Conservation (phyloP, 2,888 invertebrate species). For the Brachyopa scutellaris region DNA sequence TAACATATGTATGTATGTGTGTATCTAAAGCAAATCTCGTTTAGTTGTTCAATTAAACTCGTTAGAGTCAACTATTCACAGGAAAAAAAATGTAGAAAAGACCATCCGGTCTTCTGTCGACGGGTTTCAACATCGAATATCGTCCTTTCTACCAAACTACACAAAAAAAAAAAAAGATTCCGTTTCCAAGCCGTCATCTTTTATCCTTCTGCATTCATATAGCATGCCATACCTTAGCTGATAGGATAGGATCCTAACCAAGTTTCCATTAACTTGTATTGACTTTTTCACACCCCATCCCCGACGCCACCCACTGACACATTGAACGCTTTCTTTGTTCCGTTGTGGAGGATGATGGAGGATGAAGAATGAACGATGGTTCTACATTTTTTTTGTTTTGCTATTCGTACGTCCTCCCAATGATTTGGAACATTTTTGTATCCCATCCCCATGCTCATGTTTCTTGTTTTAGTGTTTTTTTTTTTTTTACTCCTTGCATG, state of each 20-base stretch:
- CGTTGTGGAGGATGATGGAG: slow-evolving; percentile 3
- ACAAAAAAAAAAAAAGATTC: not conserved
- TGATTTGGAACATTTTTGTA: slow-evolving; percentile 38
- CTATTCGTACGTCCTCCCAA: not conserved
- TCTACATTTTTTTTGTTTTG: slow-evolving; percentile 3
- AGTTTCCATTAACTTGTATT: slow-evolving; percentile 65
- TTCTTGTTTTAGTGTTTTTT: slow-evolving; percentile 22
- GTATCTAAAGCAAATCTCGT: slow-evolving; percentile 49
- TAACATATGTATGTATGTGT: not conserved
- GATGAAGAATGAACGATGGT: slow-evolving; percentile 41
- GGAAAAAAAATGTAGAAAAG: slow-evolving; percentile 1
- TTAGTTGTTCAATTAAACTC: slow-evolving; percentile 66
- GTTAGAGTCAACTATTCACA: slow-evolving; percentile 47
- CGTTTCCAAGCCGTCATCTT: slow-evolving; percentile 39
- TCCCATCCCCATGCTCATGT: slow-evolving; percentile 18
- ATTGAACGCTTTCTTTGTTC: slow-evolving; percentile 34
- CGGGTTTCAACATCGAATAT: slow-evolving; percentile 30
- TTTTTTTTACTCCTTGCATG: not conserved
- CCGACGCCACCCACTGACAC: too few relatives aligned
- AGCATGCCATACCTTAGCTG: slow-evolving; percentile 29
- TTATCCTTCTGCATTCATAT: slow-evolving; percentile 38
- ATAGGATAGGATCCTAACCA: slow-evolving; percentile 42
- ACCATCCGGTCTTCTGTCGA: slow-evolving; percentile 40
- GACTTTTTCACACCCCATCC: slow-evolving; percentile 54
- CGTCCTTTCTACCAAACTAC: slow-evolving; percentile 15